Evolutionary conservation across 2,797 vertebrate species (phyloP).

Genomic region (Pseudomugil tenellus): DNA sequence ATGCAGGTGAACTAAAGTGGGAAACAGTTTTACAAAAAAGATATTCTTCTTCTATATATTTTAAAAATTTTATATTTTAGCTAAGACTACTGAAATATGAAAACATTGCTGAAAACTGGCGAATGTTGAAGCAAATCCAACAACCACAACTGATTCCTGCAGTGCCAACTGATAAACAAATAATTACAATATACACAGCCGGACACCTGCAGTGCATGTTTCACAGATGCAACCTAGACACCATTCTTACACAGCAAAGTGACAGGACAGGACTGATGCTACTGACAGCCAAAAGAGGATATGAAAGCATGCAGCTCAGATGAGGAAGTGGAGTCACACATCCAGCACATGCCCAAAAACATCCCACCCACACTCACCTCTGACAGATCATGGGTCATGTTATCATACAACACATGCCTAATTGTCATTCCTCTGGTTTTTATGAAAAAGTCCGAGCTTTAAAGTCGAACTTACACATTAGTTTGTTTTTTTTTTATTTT

Average conservation of each 20-base stretch:
- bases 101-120: neutral
- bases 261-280: slow-evolving; percentile 34
- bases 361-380: slow-evolving; percentile 72
- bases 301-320: slow-evolving; percentile 65
- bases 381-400: slow-evolving; percentile 73
- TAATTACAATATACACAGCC: slow-evolving; percentile 24
- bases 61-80: neutral
- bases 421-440: slow-evolving; percentile 49
- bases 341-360: slow-evolving; percentile 73
- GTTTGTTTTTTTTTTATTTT: slow-evolving; percentile 1
- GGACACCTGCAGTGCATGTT: slow-evolving; percentile 24
- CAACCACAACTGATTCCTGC: slow-evolving; percentile 19
- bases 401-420: slow-evolving; percentile 68
- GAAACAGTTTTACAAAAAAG: too few relatives aligned
- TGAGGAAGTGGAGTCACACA: slow-evolving; percentile 81
- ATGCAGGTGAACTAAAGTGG: neutral
- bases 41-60: too few relatives aligned
- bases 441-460: slow-evolving; percentile 36
- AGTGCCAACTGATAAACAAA: slow-evolving; percentile 39
- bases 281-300: slow-evolving; percentile 74
- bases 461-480: neutral
- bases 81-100: neutral
- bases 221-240: slow-evolving; percentile 33
- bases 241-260: slow-evolving; percentile 30
- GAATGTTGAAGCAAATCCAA: neutral